A percentile compares a stretch with the other conserved stretches of the same genome.
Conservation (phyloP, 2,113 vertebrate species). For the Rhinopomastus cyanomelas region DNA sequence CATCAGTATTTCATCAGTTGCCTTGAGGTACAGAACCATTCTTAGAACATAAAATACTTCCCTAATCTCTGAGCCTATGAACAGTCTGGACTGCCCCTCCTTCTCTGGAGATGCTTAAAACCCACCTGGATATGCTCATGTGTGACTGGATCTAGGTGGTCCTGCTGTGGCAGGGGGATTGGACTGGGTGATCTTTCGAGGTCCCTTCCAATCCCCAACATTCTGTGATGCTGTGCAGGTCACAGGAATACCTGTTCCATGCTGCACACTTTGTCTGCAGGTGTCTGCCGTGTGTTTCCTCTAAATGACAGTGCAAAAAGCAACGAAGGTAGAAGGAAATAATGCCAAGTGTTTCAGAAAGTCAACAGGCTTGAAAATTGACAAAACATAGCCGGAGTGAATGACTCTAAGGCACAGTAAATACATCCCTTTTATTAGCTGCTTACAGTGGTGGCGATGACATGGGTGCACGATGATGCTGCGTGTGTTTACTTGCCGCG, state of each 20-base stretch:
- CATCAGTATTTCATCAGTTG: background rate
- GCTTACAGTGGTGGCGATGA: slow-evolving; percentile 60
- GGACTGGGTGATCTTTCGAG: too few relatives aligned
- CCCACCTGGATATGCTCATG: too few relatives aligned
- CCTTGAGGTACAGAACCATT: background rate
- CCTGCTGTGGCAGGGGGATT: too few relatives aligned
- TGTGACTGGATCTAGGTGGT: too few relatives aligned
- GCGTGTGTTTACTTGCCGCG: slow-evolving; percentile 46
- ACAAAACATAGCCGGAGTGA: slow-evolving; percentile 29
- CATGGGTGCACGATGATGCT: slow-evolving; percentile 4
- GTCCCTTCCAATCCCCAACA: too few relatives aligned
- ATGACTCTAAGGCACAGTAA: slow-evolving; percentile 49
- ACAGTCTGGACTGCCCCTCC: too few relatives aligned
- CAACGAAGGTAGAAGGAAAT: background rate
- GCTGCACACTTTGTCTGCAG: background rate
- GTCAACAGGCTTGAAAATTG: slow-evolving; percentile 29
- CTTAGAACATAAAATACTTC: background rate
- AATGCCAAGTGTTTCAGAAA: slow-evolving; percentile 20
- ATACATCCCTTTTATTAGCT: slow-evolving; percentile 58
- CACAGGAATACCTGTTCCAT: background rate
- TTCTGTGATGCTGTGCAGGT: too few relatives aligned
- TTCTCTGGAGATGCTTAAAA: too few relatives aligned
- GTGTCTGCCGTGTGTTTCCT: background rate
- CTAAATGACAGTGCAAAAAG: background rate
- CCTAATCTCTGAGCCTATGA: background rate